A percentile compares a stretch with the other conserved stretches of the same genome.
phyloP scores from a whole-genome alignment of 2,113 vertebrate species.

The Phoenicopterus ruber region DNA sequence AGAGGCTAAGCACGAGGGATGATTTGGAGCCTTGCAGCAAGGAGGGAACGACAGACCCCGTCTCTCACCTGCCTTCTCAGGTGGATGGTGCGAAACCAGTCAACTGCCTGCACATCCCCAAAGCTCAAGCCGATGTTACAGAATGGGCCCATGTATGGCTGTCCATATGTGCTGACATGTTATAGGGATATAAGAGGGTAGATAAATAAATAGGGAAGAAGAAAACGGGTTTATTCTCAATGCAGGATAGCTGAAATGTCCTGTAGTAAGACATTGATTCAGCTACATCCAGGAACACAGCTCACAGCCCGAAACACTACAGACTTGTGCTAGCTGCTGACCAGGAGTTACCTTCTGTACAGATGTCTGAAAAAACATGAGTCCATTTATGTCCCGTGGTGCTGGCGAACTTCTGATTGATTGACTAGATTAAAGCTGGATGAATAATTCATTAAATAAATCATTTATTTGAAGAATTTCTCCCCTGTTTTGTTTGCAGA shows the following conservation, averaged over 20 bases:
- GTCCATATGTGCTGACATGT: neutral
- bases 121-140: neutral
- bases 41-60: accelerated
- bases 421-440: neutral
- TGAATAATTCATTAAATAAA: constrained; percentile 20
- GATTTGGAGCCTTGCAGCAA: neutral
- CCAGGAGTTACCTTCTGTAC: neutral
- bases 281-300: neutral
- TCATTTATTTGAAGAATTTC: neutral
- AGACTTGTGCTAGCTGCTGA: neutral
- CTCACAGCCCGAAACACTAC: neutral
- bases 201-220: neutral
- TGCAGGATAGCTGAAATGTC: neutral
- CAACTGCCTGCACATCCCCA: neutral
- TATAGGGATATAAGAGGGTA: neutral
- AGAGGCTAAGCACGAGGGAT: neutral
- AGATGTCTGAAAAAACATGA: neutral
- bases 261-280: neutral
- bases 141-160: neutral
- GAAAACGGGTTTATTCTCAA: neutral
- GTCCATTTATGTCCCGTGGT: neutral
- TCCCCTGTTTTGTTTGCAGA: neutral
- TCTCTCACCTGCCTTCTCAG: neutral
- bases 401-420: neutral
- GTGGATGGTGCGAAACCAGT: neutral